phyloP scores from a whole-genome alignment of 2,888 invertebrate genomes.

The Odiellus spinosus region DNA sequence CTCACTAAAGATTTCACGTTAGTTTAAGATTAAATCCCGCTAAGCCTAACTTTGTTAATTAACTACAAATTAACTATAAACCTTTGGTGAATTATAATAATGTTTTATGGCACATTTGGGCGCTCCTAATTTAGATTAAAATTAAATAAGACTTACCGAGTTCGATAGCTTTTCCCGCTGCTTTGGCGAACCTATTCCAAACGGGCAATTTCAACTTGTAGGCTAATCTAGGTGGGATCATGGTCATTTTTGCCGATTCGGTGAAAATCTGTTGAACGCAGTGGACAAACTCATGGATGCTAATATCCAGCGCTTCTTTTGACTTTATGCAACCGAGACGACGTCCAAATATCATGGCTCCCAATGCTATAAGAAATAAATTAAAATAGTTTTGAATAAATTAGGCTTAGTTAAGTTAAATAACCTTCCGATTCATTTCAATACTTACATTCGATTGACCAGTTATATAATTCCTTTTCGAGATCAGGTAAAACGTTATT shows the following conservation, averaged over 20 bases:
- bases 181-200: conserved; percentile 57
- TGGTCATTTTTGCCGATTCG: conserved; percentile 49
- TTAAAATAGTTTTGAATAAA: neutral
- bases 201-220: conserved; percentile 43
- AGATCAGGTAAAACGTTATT: conserved; percentile 38
- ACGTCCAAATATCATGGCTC: conserved; percentile 22
- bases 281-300: conserved; percentile 29
- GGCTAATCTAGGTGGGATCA: conserved; percentile 49
- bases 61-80: too few species aligned
- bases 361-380: conserved; percentile 18
- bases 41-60: too few species aligned
- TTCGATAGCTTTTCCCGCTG: conserved; percentile 45
- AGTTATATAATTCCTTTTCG: conserved; percentile 53
- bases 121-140: too few species aligned
- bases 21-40: too few species aligned
- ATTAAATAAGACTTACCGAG: conserved; percentile 34
- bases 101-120: too few species aligned
- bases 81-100: too few species aligned
- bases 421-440: neutral
- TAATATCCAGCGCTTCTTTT: conserved; percentile 1
- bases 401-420: neutral
- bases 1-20: too few species aligned
- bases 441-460: conserved; percentile 58
- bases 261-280: conserved; percentile 53
- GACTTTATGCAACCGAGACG: conserved; percentile 20